Percentiles rank a stretch among this genome's conserved stretches.
Conservation (phyloP, 2,888 invertebrate genomes). For the Sinodicranocentrus sp. region DNA sequence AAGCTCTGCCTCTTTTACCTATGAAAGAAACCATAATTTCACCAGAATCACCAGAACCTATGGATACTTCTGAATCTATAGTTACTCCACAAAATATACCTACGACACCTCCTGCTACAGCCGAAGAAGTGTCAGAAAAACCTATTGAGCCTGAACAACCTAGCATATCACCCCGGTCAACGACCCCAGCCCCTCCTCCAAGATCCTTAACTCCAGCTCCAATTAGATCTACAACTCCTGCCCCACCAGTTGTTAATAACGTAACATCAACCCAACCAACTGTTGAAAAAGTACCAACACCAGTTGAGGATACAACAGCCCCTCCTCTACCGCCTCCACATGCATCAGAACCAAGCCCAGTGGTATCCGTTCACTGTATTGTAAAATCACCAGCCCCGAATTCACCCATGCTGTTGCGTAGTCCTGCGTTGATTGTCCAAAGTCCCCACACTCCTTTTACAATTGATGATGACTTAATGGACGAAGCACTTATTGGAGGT, state of each 20-base stretch:
- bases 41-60: conserved; percentile 76
- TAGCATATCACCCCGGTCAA: conserved; percentile 62
- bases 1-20: conserved; percentile 20
- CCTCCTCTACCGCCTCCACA: conserved; percentile 55
- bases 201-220: conserved; percentile 43
- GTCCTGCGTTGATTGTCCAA: conserved; percentile 81
- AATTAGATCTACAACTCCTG: conserved; percentile 36
- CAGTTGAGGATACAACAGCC: conserved; percentile 31
- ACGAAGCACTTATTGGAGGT: conserved; percentile 89
- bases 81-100: conserved; percentile 71
- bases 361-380: conserved; percentile 84
- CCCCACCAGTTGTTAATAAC: background rate
- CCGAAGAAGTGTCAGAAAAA: conserved; percentile 33
- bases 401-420: conserved; percentile 76
- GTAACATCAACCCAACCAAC: background rate
- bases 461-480: conserved; percentile 94
- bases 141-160: conserved; percentile 24
- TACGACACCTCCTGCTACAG: conserved; percentile 65
- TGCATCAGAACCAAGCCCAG: conserved; percentile 52
- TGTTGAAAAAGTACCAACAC: conserved; percentile 35
- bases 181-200: conserved; percentile 63
- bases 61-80: conserved; percentile 56
- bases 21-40: conserved; percentile 65
- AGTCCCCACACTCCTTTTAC: conserved; percentile 84
- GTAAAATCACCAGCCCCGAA: conserved; percentile 86